Evolutionary conservation across 1,140 invertebrate species (phyloP).

Genomic region (Hycleus cichorii): DNA sequence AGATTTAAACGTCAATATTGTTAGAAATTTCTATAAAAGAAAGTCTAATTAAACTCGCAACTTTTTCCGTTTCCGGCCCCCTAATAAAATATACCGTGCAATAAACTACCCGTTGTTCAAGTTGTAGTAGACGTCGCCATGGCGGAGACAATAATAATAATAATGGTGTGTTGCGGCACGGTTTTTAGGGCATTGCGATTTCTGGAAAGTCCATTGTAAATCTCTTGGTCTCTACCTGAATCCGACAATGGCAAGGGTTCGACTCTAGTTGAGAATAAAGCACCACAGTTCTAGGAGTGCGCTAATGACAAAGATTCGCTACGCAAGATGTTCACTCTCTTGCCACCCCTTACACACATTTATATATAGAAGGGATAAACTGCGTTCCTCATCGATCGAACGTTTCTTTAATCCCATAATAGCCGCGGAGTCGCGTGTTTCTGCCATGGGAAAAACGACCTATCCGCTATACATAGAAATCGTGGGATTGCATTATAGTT

Average conservation of each 20-base stretch:
- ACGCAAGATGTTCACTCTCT: slow-evolving; percentile 17
- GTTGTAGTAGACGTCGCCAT: background rate
- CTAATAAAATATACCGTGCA: no score
- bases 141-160: background rate
- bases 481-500: background rate
- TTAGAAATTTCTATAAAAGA: no score
- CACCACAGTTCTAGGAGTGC: background rate
- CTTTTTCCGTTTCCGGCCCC: background rate
- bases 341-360: background rate
- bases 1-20: no score
- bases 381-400: slow-evolving; percentile 13
- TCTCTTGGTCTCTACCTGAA: slow-evolving; percentile 9
- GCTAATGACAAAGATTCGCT: slow-evolving; percentile 27
- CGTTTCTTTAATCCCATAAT: slow-evolving; percentile 17
- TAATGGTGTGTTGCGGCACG: background rate
- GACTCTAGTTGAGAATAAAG: background rate
- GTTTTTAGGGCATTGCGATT: background rate
- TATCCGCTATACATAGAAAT: background rate
- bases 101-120: no score
- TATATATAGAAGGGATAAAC: background rate
- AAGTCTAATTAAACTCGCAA: background rate
- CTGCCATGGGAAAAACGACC: slow-evolving; percentile 3
- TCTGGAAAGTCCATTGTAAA: slow-evolving; percentile 14
- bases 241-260: slow-evolving; percentile 13
- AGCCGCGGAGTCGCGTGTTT: slow-evolving; percentile 12